Percentiles rank a stretch among this genome's conserved stretches.
Evolutionary conservation across 2,888 invertebrate genomes (phyloP).

Genomic region (Ennomos fuscantarius): DNA sequence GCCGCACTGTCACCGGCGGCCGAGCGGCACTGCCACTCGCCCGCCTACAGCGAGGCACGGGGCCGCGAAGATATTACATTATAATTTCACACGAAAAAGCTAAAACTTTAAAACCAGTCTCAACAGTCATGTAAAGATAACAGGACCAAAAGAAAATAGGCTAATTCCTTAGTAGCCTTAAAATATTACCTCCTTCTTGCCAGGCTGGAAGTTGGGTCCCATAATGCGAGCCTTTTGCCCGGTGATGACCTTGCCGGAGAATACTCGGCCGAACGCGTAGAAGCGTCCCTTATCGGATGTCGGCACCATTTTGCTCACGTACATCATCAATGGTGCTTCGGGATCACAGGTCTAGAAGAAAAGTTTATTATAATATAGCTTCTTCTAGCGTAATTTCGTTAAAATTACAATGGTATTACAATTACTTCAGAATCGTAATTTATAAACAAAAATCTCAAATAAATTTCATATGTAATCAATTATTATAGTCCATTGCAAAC

Average conservation of each 20-base stretch:
- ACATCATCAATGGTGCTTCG: constrained; percentile 99
- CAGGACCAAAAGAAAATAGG: neutral
- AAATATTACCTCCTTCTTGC: constrained; percentile 94
- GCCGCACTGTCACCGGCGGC: constrained; percentile 53
- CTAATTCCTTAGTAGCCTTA: neutral
- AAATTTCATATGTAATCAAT: too few species aligned
- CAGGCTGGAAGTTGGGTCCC: constrained; percentile 99
- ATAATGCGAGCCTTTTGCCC: constrained; percentile 98
- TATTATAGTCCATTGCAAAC: too few species aligned
- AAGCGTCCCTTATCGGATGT: constrained; percentile 99
- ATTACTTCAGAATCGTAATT: too few species aligned
- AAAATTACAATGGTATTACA: too few species aligned
- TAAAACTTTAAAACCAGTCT: too few species aligned
- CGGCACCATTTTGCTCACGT: constrained; percentile 99
- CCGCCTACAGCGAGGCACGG: constrained; percentile 66
- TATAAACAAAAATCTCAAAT: too few species aligned
- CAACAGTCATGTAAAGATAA: too few species aligned
- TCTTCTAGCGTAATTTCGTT: neutral
- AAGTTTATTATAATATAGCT: neutral
- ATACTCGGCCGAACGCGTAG: constrained; percentile 99
- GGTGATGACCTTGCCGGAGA: constrained; percentile 97
- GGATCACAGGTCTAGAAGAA: constrained; percentile 93
- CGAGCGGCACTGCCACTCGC: constrained; percentile 2
- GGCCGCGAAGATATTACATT: constrained; percentile 49
- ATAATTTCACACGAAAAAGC: neutral